Evolutionary conservation across 2,888 invertebrate genomes (phyloP).

Genomic region (Boloria selene): DNA sequence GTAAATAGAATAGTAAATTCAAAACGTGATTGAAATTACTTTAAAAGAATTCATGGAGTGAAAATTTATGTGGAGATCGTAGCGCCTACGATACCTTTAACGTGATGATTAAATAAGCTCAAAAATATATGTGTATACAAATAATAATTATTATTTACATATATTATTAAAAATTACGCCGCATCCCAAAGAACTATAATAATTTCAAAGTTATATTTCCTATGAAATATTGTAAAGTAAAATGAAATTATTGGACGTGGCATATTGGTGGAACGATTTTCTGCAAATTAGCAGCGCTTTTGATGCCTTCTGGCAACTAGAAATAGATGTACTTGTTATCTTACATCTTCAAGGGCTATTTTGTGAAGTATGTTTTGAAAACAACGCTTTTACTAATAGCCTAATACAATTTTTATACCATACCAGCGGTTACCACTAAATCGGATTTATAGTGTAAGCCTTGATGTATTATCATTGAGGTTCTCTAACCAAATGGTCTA

Average conservation of each 20-base stretch:
- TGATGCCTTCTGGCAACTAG: conserved; percentile 44
- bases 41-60: no score
- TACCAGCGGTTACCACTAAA: no score
- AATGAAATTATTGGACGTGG: conserved; percentile 11
- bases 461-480: no score
- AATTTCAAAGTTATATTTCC: neutral
- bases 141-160: no score
- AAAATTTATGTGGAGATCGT: no score
- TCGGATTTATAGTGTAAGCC: no score
- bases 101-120: no score
- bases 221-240: conserved; percentile 17
- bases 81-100: no score
- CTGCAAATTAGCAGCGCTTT: conserved; percentile 27
- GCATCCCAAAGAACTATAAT: neutral
- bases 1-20: no score
- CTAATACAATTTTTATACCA: neutral
- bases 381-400: neutral
- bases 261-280: conserved; percentile 20
- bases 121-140: no score
- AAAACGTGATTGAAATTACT: no score
- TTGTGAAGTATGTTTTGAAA: conserved; percentile 2
- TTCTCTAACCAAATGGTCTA: no score
- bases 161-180: neutral
- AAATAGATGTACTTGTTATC: conserved; percentile 57
- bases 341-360: conserved; percentile 52